phyloP scores from a whole-genome alignment of 2,888 invertebrate genomes.

The Andrena hattorfiana region DNA sequence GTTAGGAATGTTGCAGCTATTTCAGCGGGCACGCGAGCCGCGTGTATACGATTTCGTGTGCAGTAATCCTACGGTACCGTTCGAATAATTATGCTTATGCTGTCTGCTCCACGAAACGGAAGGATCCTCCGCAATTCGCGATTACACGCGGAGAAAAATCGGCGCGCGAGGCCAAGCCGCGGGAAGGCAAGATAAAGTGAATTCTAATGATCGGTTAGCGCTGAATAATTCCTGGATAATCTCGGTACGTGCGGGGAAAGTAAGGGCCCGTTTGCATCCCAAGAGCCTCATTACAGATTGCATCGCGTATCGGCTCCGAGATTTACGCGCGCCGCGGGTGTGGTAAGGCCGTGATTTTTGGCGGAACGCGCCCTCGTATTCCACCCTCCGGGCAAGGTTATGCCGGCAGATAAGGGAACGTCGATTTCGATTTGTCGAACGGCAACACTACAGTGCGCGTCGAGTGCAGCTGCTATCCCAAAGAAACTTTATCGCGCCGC shows the following conservation, averaged over 20 bases:
- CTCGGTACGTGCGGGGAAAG: slow-evolving; percentile 75
- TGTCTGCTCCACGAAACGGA: too few species aligned
- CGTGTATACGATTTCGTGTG: not conserved
- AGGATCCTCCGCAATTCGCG: not conserved
- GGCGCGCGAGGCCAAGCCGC: not conserved
- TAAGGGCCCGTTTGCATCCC: slow-evolving; percentile 71
- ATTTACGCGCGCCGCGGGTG: slow-evolving; percentile 50
- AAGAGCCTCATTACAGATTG: slow-evolving; percentile 69
- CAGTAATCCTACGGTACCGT: not conserved
- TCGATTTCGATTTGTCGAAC: slow-evolving; percentile 17
- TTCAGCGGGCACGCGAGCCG: not conserved
- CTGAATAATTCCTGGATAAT: slow-evolving; percentile 79
- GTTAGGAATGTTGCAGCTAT: slow-evolving; percentile 17
- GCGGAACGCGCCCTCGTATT: slow-evolving; percentile 10
- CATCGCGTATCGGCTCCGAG: slow-evolving; percentile 44
- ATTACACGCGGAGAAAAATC: slow-evolving; percentile 2
- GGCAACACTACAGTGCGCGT: not conserved
- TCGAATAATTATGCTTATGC: slow-evolving; percentile 9
- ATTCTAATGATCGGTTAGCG: slow-evolving; percentile 78
- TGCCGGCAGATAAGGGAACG: slow-evolving; percentile 14
- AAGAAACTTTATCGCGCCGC: not conserved
- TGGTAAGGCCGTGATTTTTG: slow-evolving; percentile 33
- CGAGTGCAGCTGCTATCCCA: not conserved
- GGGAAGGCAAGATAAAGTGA: slow-evolving; percentile 75
- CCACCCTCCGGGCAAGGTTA: not conserved